These are phyloP conservation scores for Lepidurus couesii DNA, from an alignment of 1,140 invertebrate genomes.

Conservation along the genomic window DNA sequence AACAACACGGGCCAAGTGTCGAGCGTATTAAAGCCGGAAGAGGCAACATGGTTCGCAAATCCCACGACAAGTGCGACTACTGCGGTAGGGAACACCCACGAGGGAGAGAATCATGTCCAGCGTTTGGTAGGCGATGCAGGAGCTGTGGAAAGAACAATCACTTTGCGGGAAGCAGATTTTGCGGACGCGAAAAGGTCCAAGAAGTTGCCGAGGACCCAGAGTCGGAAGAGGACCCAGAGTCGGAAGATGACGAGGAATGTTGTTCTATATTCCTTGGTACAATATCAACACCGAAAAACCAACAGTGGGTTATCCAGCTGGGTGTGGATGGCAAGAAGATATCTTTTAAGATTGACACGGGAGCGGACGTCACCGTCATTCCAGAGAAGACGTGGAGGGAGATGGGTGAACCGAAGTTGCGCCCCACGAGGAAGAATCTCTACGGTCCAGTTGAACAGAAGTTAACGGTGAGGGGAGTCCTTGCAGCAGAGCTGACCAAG, in stretches of 20 bases:
- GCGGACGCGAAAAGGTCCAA: not conserved
- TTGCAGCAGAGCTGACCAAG: not conserved
- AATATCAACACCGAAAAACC: not conserved
- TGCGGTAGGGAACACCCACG: not conserved
- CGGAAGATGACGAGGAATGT: not conserved
- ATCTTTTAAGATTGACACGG: slow-evolving; percentile 28
- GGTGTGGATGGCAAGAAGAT: slow-evolving; percentile 10
- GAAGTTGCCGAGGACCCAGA: not conserved
- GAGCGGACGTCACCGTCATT: slow-evolving; percentile 24
- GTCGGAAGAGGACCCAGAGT: too few relatives aligned
- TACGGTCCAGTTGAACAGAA: not conserved
- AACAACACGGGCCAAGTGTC: not conserved
- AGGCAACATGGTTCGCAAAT: not conserved
- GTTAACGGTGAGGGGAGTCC: not conserved
- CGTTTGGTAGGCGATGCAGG: not conserved
- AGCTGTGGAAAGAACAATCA: not conserved
- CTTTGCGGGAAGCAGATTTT: slow-evolving; percentile 1
- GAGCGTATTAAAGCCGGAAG: not conserved
- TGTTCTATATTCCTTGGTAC: not conserved
- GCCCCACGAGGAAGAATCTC: not conserved
- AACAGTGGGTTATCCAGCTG: not conserved
- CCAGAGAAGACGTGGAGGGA: slow-evolving; percentile 24
- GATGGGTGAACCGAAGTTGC: not conserved
- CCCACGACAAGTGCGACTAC: not conserved
- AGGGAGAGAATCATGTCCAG: not conserved